Evolutionary conservation across 2,888 invertebrate genomes (phyloP), one percentile per base, ranked within the genome.

Genomic region (Aporophyla nigra): DNA sequence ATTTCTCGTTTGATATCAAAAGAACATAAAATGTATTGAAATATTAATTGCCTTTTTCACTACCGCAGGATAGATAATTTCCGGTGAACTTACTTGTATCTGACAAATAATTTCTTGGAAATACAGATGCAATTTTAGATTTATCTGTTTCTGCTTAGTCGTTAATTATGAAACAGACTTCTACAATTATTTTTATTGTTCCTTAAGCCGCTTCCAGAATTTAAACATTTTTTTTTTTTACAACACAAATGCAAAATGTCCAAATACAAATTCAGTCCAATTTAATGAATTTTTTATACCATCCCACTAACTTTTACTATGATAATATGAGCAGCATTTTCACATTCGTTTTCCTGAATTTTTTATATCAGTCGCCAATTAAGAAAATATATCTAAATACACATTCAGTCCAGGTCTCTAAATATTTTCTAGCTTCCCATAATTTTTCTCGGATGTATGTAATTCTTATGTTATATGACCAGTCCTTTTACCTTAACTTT

Each of bases 1-100:
- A 51, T 71, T 70, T 4, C 19, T 56, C 61, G 12, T 43, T 76
- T n/a, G 19, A 49, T 76, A 43, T 49, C 49, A 77, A n/a, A 27
- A 14, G 40, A 27, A 49, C 10, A 71, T 63, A 56, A 43, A 62
- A 58, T 53, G 43, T 56, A 27, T 7, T 40, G 27, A 56, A 61
- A 62, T 43, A 56, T 71, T 43, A 27, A 77, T 62, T 9, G 24
- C 1, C 27, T 51, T 19, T 63, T 56, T 78, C 16, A 27, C 51
- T 24, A 9, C 12, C 16, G 9, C 33, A 46, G 33, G 27, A 61
- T 27, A 16, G 9, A 27, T 71, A 27, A 54, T 71, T 40, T 76
- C 53, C n/a, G 14, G 27, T n/a, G 24, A 27, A 27, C 19, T 62
- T 10, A 46, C 40, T 61, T 5, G 53, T 51, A 46, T 65, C 12